A percentile compares a stretch with the other conserved stretches of the same genome.
phyloP scores from a whole-genome alignment of 1,140 invertebrate genomes.

The Orius insidiosus region DNA sequence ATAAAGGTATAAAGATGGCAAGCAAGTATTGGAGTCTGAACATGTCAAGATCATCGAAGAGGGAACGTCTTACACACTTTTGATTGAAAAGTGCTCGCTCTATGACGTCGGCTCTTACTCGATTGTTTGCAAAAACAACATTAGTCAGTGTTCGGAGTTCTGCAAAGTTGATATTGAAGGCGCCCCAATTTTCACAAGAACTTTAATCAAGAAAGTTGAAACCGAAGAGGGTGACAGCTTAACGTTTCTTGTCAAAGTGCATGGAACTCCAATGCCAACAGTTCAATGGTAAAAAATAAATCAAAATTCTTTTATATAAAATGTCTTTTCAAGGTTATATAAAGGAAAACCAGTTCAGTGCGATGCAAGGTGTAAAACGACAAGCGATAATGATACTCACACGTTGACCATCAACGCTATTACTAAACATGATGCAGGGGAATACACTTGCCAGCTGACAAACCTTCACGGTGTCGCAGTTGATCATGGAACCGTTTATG shows the following conservation, averaged over 20 bases:
- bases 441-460: constrained; percentile 54
- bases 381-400: constrained; percentile 47
- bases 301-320: too few species aligned
- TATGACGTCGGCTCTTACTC: constrained; percentile 88
- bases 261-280: constrained; percentile 62
- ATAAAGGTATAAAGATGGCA: constrained; percentile 59
- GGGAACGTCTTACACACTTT: constrained; percentile 46
- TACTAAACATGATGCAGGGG: constrained; percentile 49
- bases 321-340: constrained; percentile 27
- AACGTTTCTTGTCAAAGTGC: constrained; percentile 61
- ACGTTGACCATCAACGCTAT: constrained; percentile 60
- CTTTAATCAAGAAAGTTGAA: constrained; percentile 43
- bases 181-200: constrained; percentile 53
- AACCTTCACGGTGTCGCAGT: constrained; percentile 57
- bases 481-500: constrained; percentile 44
- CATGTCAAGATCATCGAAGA: constrained; percentile 52
- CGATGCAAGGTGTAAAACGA: constrained; percentile 39
- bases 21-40: constrained; percentile 45
- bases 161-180: constrained; percentile 63
- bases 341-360: constrained; percentile 13
- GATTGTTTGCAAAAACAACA: constrained; percentile 73
- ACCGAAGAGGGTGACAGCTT: constrained; percentile 62
- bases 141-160: constrained; percentile 71
- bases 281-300: constrained; percentile 50
- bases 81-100: constrained; percentile 60